Evolutionary conservation across 2,888 invertebrate species (phyloP).

Genomic region (Odontomyia ornata): DNA sequence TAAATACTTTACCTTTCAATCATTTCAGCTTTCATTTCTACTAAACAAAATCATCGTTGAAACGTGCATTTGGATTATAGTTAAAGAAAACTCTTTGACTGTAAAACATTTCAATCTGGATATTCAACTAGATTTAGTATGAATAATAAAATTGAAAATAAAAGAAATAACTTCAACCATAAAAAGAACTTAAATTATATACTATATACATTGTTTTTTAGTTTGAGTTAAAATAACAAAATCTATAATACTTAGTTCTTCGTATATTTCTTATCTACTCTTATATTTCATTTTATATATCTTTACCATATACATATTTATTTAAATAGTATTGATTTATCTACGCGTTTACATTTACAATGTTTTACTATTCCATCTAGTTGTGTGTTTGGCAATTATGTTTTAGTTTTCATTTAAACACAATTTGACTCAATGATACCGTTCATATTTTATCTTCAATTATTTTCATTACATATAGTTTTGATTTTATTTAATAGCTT

Average conservation of each 20-base stretch:
- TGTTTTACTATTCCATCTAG: neutral
- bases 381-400: neutral
- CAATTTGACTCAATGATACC: neutral
- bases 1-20: neutral
- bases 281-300: neutral
- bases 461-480: slow-evolving; percentile 9
- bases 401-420: neutral
- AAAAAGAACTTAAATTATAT: no score
- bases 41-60: no score
- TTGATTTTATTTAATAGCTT: slow-evolving; percentile 27
- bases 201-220: no score
- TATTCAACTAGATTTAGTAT: no score
- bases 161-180: no score
- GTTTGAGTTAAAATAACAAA: no score
- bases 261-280: neutral
- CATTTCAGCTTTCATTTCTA: neutral
- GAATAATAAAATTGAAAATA: no score
- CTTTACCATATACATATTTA: neutral
- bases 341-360: slow-evolving; percentile 10
- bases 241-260: no score
- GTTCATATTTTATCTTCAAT: neutral
- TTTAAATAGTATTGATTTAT: neutral
- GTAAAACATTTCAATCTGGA: no score
- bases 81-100: no score
- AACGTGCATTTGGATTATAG: no score